Evolutionary conservation across 2,797 vertebrate genomes (phyloP), one percentile per base, ranked within the genome.

Genomic region (Chelidonichthys spinosus): DNA sequence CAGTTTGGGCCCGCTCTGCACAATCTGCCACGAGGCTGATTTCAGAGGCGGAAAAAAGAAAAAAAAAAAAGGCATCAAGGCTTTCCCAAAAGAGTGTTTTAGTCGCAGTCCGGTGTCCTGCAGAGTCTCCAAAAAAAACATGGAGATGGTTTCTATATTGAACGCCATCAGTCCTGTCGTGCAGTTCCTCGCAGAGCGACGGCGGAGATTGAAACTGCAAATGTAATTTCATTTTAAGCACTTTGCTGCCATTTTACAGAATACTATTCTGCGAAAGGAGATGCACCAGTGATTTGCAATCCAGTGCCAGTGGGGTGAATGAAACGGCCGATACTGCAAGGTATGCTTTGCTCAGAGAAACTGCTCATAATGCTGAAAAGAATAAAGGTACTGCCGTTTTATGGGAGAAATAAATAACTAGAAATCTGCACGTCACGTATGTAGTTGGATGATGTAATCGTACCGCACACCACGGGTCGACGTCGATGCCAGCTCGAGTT

Each of bases 11-110:
- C 72, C 15, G 55, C 71, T 84, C 68, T 11, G 80, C 85, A 88
- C 89, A 90, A 90, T 92, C 85, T 91, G 85, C 88, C 83, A 70
- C 39, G 4, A 76, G 72, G 82, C 69, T 78, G 77, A 84, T 82
- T 83, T 85, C 73, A 79, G 65, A 83, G 63, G 33, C 25, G 25
- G 25, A 25, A 25, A 25, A 25, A 25, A 25, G 25, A 25, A 25
- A 2, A 25, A 9, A 62, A 71, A 42, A 18, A 44, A 69, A 74
- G 59, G 65, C 69, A 68, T 52, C 17, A 78, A 82, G 69, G 63
- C 61, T 66, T 61, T 86, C 81, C 77, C 75, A 63, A 66, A 85
- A 78, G 70, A 60, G 42, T 3, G 2, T 59, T 73, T 70, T 49
- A 32, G 63, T 72, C 44, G n/a, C 33, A 32, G 69, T 67, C 62